Percentiles rank a stretch among this genome's conserved stretches.
Conservation (phyloP, 2,113 vertebrate species). For the Notothenia rossii region DNA sequence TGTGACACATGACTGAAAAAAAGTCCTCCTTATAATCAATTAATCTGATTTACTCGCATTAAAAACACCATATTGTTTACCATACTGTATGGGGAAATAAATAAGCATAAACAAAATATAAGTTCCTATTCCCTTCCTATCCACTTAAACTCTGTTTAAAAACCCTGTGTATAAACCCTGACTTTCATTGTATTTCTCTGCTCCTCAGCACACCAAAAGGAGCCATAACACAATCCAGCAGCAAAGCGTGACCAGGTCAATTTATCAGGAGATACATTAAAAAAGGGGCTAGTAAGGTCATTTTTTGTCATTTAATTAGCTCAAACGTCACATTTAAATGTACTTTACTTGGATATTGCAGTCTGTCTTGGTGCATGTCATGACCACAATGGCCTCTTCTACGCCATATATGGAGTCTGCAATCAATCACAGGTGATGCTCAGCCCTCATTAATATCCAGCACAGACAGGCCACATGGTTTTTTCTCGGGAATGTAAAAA, state of each 20-base stretch:
- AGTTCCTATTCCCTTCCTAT: too few relatives aligned
- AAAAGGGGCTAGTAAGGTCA: not conserved
- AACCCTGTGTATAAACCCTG: not conserved
- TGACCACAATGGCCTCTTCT: not conserved
- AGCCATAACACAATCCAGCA: slow-evolving; percentile 23
- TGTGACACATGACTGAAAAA: not conserved
- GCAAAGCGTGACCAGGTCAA: slow-evolving; percentile 14
- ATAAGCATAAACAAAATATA: not conserved
- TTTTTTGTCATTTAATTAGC: not conserved
- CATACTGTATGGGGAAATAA: not conserved
- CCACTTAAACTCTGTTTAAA: not conserved
- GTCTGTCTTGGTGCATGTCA: too few relatives aligned
- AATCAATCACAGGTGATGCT: slow-evolving; percentile 43
- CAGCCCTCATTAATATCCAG: slow-evolving; percentile 23
- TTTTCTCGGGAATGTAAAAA: not conserved
- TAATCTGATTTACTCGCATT: not conserved
- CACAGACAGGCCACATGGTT: slow-evolving; percentile 15
- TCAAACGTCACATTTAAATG: too few relatives aligned
- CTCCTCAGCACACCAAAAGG: slow-evolving; percentile 15
- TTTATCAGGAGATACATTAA: not conserved
- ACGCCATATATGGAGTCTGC: not conserved
- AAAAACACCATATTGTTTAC: not conserved
- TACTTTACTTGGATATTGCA: too few relatives aligned
- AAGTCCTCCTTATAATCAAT: not conserved
- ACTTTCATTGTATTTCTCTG: slow-evolving; percentile 30